Evolutionary conservation across 2,113 vertebrate species (phyloP), one percentile per base, ranked within the genome.

Genomic region (Eptatretus burgeri): DNA sequence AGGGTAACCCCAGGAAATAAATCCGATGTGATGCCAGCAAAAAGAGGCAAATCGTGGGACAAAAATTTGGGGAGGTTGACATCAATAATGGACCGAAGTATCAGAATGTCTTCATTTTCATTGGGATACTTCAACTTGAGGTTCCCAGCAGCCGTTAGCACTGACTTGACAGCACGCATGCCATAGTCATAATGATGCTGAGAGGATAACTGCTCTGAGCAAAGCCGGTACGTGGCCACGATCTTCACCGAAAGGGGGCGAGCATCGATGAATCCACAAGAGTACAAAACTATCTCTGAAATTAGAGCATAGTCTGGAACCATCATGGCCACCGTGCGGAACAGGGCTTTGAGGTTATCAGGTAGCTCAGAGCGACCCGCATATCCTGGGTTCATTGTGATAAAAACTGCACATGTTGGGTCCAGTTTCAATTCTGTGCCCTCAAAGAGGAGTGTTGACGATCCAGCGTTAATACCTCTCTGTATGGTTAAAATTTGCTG

Each of bases 401-500:
- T 85, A 66, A 89, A 87, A 51, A 87, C 80, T 13, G 83, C 83
- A 63, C 85, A 93, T 0, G 83, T 82, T 11, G 84, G 82, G 69
- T 93, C 70, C 18, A 93, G 78, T 67, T 71, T 82, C 16, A 88
- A 70, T 70, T 86, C 80, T 5, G 84, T 84, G 52, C 83, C 85
- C 73, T 91, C 86, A 75, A 87, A 91, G 56, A 77, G 17, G 51
- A 93, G 71, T 67, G 76, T 69, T 2, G 80, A 74, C n/a, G 70
- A 63, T 5, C 81, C 75, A 64, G 77, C 69, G 52, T 75, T 74
- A 66, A 93, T 87, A 89, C 85, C 83, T 86, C 83, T 82, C 69
- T 87, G 86, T 67, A 88, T 86, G 63, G 84, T 89, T 69, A 88
- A 81, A 71, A 91, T 91, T 74, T 89, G 86, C 70, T 85, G 84